Percentiles rank a stretch among this genome's conserved stretches.
These are phyloP conservation scores for Miichthys miiuy DNA, from an alignment of 2,797 vertebrate genomes.

Conservation along the genomic window DNA sequence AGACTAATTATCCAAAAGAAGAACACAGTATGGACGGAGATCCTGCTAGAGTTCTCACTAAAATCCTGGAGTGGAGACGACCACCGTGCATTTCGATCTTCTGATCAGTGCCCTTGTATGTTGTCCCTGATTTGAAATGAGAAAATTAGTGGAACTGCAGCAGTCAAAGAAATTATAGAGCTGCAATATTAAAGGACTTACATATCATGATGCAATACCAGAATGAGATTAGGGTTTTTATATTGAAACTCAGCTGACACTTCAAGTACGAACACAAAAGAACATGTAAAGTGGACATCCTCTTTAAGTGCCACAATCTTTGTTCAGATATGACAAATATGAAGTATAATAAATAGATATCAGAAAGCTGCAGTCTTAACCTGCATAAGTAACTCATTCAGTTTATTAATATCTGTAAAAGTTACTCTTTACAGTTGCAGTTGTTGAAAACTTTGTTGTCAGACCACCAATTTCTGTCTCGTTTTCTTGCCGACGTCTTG, in stretches of 20 bases:
- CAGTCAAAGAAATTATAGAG: constrained; percentile 28
- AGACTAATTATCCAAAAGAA: constrained; percentile 60
- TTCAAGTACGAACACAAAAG: background rate
- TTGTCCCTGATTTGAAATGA: constrained; percentile 56
- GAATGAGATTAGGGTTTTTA: background rate
- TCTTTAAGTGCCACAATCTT: background rate
- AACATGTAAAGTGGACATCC: background rate
- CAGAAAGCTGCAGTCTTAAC: background rate
- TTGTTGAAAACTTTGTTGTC: background rate
- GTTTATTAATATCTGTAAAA: no score
- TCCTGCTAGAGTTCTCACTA: constrained; percentile 34
- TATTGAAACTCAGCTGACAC: background rate
- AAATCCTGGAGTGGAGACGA: constrained; percentile 46
- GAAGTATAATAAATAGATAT: background rate
- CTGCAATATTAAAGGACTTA: background rate
- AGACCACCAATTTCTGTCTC: no score
- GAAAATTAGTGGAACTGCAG: constrained; percentile 38
- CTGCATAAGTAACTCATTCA: background rate
- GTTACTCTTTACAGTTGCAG: background rate
- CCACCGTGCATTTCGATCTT: constrained; percentile 55
- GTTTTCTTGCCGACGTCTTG: no score
- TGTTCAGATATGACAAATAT: background rate
- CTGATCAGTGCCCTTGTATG: constrained; percentile 49
- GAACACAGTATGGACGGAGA: constrained; percentile 36
- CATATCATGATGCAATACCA: background rate